phyloP scores from a whole-genome alignment of 2,888 invertebrate species.

The Automeris io region DNA sequence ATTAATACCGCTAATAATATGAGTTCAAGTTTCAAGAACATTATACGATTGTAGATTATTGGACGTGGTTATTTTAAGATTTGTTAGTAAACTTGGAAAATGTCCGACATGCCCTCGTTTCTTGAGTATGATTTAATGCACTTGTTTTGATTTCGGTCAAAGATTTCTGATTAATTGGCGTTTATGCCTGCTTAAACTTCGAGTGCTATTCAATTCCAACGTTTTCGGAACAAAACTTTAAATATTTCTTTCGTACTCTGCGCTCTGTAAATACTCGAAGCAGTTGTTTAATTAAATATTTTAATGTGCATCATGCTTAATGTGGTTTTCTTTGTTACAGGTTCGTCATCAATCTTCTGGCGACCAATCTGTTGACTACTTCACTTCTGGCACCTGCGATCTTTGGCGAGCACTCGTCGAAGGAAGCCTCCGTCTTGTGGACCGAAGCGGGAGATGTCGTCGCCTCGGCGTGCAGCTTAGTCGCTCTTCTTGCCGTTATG shows the following conservation, averaged over 20 bases:
- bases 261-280: slow-evolving; percentile 1
- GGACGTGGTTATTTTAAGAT: too few species aligned
- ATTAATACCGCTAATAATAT: too few species aligned
- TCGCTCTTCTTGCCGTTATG: slow-evolving; percentile 57
- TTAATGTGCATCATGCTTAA: slow-evolving; percentile 16
- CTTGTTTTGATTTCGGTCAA: slow-evolving; percentile 17
- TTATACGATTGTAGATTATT: too few species aligned
- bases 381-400: slow-evolving; percentile 68
- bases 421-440: slow-evolving; percentile 79
- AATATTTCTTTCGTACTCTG: not conserved
- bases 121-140: slow-evolving; percentile 5
- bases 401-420: slow-evolving; percentile 78
- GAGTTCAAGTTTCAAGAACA: too few species aligned
- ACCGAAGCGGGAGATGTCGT: slow-evolving; percentile 72
- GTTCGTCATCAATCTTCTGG: slow-evolving; percentile 79
- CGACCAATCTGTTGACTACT: slow-evolving; percentile 68
- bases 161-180: slow-evolving; percentile 21
- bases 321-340: slow-evolving; percentile 65
- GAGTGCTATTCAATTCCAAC: slow-evolving; percentile 17
- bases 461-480: slow-evolving; percentile 53
- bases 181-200: too few species aligned
- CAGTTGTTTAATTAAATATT: not conserved
- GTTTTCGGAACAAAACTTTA: not conserved
- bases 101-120: not conserved
- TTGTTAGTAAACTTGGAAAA: slow-evolving; percentile 3